Base-by-base conservation (phyloP, 1,140 invertebrate genomes). In the Oreohelix idahoensis region DNA sequence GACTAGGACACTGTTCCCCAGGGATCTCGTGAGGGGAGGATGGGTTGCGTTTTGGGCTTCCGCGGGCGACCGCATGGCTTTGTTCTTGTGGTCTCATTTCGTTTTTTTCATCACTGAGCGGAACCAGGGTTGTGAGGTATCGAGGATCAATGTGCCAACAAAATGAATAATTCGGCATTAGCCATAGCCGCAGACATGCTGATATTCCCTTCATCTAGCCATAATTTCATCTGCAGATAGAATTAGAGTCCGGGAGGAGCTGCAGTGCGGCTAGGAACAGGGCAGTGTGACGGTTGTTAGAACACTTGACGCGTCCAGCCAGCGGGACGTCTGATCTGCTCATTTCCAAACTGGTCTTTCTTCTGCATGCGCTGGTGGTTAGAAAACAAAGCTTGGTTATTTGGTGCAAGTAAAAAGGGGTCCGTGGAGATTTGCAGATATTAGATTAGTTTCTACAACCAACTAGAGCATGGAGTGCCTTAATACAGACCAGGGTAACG, bases 221-320 rank as follows among this genome's bases (percentile, higher is more conserved):
- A 71, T 81, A 81, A 81, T 81, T 71, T 81, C 79, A 81, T 81
- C 79, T 66, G 35, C 77, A 79, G 77, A 79, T 79, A 79, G 58
- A 79, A 79, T 79, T 79, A 79, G 75, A 79, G 77, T 29, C 26
- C 11, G 11, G 26, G 35, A 42, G 66, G 32, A 45, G 79, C 63
- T 38, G 51, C 79, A 81, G 20, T 26, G 69, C 35, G 63, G 20
- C 32, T 23, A 66, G 29, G 45, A 39, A 39, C 29, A 39, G 29
- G 36, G 58, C 23, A 49, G 15, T 45, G 11, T 58, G 32, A 1
- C 10, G 17, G 10, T 35, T 49, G 49, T 36, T 29, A 26, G 8
- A 17, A 17, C 38, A 74, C 38, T 74, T 49, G 42, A 49, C 71
- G 38, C 36, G 4, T 2, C 71, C 71, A 26, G 77, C 2, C 26